Percentiles rank a stretch among this genome's conserved stretches.
phyloP scores from a whole-genome alignment of 1,140 invertebrate species.

The Galendromus occidentalis region DNA sequence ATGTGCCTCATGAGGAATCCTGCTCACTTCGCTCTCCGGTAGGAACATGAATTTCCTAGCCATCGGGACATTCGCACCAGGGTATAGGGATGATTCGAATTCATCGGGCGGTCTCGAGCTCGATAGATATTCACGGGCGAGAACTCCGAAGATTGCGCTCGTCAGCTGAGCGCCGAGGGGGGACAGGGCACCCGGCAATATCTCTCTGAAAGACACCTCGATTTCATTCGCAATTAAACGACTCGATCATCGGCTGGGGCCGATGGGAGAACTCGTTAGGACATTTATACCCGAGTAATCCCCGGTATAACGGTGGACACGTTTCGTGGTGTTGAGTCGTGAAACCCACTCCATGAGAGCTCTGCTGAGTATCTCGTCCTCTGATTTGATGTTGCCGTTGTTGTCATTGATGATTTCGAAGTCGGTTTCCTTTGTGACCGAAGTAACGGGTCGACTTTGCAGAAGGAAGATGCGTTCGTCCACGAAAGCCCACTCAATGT shows the following conservation, averaged over 20 bases:
- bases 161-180: not conserved
- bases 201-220: not conserved
- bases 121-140: not conserved
- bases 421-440: conserved; percentile 43
- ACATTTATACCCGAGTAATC: too few species aligned
- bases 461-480: conserved; percentile 37
- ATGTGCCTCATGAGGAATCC: not conserved
- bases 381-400: conserved; percentile 26
- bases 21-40: not conserved
- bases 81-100: not conserved
- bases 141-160: not conserved
- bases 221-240: too few species aligned
- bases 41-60: not conserved
- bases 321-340: too few species aligned
- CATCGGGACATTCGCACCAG: not conserved
- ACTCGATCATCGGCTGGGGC: too few species aligned
- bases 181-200: not conserved
- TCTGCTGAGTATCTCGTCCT: not conserved
- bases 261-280: too few species aligned
- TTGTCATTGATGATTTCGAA: conserved; percentile 50
- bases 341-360: not conserved
- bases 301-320: too few species aligned
- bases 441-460: conserved; percentile 52
- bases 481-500: not conserved
- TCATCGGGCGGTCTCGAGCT: not conserved